These are phyloP conservation scores for Scaptodrosophila lebanonensis DNA, from an alignment of 1,140 invertebrate genomes.

Conservation along the genomic window DNA sequence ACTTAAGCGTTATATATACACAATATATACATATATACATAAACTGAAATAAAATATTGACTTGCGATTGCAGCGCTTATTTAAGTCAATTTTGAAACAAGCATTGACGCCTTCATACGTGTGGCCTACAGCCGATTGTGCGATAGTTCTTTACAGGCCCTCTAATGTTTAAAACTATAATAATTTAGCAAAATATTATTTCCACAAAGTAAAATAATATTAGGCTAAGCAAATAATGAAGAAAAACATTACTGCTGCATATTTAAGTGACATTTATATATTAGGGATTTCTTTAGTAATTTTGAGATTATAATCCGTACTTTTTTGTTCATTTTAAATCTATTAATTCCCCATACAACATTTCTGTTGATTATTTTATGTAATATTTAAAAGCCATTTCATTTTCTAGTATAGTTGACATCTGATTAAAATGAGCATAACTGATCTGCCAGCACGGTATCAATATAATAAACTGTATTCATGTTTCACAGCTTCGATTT, in stretches of 20 bases:
- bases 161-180: constrained; percentile 27
- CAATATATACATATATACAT: too few species aligned
- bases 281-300: constrained; percentile 37
- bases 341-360: constrained; percentile 1
- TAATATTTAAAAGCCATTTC: constrained; percentile 35
- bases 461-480: too few species aligned
- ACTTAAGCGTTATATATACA: not conserved
- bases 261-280: constrained; percentile 19
- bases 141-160: too few species aligned
- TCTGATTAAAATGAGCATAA: constrained; percentile 18
- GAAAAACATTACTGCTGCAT: constrained; percentile 11
- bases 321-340: constrained; percentile 1
- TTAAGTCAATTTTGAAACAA: constrained; percentile 56
- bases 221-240: constrained; percentile 50
- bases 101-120: too few species aligned
- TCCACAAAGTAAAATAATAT: constrained; percentile 50
- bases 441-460: too few species aligned
- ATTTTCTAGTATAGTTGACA: constrained; percentile 36
- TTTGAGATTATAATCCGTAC: constrained; percentile 56
- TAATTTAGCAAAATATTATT: constrained; percentile 74
- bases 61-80: constrained; percentile 49
- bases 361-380: constrained; percentile 17
- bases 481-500: too few species aligned
- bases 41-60: too few species aligned
- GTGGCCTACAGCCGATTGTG: too few species aligned